Evolutionary conservation across 2,888 invertebrate species (phyloP).

Genomic region (Drosophila mulleri): DNA sequence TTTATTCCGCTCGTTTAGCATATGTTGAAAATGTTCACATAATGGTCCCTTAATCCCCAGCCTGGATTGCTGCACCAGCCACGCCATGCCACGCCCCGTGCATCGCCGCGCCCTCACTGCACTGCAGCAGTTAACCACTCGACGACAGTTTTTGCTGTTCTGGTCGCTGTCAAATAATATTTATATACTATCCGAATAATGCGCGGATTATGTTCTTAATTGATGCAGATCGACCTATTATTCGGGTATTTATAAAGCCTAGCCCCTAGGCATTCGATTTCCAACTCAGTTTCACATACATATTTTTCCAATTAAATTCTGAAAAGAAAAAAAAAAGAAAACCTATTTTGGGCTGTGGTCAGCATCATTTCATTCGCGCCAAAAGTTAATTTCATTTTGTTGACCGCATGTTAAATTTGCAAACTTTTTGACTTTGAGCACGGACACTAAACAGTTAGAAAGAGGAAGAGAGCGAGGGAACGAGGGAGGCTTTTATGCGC

Average conservation of each 20-base stretch:
- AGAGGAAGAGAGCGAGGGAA: not conserved
- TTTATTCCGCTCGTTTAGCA: slow-evolving; percentile 52
- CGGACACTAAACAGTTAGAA: slow-evolving; percentile 7
- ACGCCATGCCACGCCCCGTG: not conserved
- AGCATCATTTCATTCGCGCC: slow-evolving; percentile 50
- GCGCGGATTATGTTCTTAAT: slow-evolving; percentile 75
- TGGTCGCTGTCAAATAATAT: slow-evolving; percentile 67
- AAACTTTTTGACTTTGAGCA: slow-evolving; percentile 69
- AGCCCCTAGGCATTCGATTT: not conserved
- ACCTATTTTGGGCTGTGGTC: slow-evolving; percentile 47
- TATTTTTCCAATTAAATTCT: slow-evolving; percentile 50
- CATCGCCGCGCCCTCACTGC: not conserved
- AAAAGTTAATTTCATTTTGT: slow-evolving; percentile 76
- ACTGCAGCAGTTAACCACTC: slow-evolving; percentile 33
- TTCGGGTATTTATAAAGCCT: slow-evolving; percentile 14
- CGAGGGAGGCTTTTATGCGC: not conserved
- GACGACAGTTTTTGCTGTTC: slow-evolving; percentile 53
- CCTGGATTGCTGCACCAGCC: slow-evolving; percentile 18
- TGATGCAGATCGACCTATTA: slow-evolving; percentile 71
- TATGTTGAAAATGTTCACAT: slow-evolving; percentile 62
- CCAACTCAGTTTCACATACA: not conserved
- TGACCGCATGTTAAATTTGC: slow-evolving; percentile 65
- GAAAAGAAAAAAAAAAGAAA: slow-evolving; percentile 15
- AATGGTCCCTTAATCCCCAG: slow-evolving; percentile 56
- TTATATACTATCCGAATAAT: slow-evolving; percentile 69